Conservation (phyloP, 2,797 vertebrate genomes). For the Centropyge bicolor region DNA sequence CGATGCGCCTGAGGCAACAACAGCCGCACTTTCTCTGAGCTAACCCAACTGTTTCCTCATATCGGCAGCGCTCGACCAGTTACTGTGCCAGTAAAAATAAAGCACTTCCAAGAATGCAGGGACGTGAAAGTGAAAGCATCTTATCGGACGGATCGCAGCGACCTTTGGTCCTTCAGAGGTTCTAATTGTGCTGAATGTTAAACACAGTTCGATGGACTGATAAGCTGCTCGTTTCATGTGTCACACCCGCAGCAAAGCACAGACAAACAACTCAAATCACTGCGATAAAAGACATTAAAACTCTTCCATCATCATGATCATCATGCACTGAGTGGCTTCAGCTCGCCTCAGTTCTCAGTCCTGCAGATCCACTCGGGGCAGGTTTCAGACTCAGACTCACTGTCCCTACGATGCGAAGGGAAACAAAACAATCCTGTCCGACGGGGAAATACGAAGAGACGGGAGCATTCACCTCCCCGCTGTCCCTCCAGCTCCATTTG, state of each 20-base stretch:
- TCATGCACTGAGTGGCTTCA: no score
- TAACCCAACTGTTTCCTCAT: not conserved
- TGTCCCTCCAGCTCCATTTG: conserved; percentile 18
- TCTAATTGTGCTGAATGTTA: not conserved
- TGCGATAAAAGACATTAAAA: not conserved
- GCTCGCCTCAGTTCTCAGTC: no score
- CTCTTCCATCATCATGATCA: not conserved
- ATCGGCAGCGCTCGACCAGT: rapidly evolving
- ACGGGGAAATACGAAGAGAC: conserved; percentile 48
- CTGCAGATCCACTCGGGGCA: not conserved
- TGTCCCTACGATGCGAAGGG: not conserved
- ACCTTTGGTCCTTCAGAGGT: rapidly evolving
- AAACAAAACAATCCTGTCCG: not conserved
- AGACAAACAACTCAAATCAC: not conserved
- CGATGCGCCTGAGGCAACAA: not conserved
- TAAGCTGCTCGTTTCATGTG: not conserved
- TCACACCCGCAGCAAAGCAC: not conserved
- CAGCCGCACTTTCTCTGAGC: not conserved
- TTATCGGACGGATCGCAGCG: not conserved
- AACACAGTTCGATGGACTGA: not conserved
- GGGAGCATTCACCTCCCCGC: conserved; percentile 43
- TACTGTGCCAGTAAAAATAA: not conserved
- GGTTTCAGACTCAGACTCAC: not conserved
- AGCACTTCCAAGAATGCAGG: not conserved
- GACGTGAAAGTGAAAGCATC: conserved; percentile 30